Evolutionary conservation across 2,888 invertebrate species (phyloP), one percentile per base, ranked within the genome.

Genomic region (Cantharis lateralis): DNA sequence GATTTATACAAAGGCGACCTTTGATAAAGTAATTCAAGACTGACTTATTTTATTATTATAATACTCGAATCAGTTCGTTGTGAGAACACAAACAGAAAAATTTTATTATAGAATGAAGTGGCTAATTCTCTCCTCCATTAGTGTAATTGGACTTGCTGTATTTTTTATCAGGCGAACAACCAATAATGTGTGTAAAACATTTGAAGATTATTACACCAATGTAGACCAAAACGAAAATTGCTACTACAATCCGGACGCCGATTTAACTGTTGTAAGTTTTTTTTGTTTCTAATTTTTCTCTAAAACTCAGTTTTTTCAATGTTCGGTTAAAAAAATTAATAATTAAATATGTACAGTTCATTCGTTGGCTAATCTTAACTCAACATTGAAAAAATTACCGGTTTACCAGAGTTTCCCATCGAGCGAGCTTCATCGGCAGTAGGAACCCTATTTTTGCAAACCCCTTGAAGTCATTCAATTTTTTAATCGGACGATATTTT

Each of bases 171-270:
- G 24, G n/a, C 18, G 24, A 66, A 10, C 64, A 18, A 66, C 28
- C 68, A 87, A 85, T 75, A 88, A 88, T 81, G 87, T 87, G 76
- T 88, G 88, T 79, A 84, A 84, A n/a, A 86, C 85, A 9, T 84
- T 85, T 74, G 78, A 84, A 73, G 87, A 87, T 81, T 88, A 88
- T 78, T 84, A 85, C 75, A 85, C 85, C 2, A 81, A 86, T 18
- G 82, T 83, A 64, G 83, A 85, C 71, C 24, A 18, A 15, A 88
- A 87, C 76, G 82, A 85, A 20, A 87, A 84, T 61, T 88, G 87
- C 81, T 87, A 85, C 85, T 87, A 86, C 77, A 86, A 87, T 80
- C 79, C 85, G n/a, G 83, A 85, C 13, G 87, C 86, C 11, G 85
- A 85, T 61, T 83, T 80, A 73, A 82, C 84, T 77, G 84, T 83